A percentile compares a stretch with the other conserved stretches of the same genome.
These are phyloP conservation scores for Cephus runcator DNA, from an alignment of 2,888 invertebrate genomes.

Conservation along the genomic window DNA sequence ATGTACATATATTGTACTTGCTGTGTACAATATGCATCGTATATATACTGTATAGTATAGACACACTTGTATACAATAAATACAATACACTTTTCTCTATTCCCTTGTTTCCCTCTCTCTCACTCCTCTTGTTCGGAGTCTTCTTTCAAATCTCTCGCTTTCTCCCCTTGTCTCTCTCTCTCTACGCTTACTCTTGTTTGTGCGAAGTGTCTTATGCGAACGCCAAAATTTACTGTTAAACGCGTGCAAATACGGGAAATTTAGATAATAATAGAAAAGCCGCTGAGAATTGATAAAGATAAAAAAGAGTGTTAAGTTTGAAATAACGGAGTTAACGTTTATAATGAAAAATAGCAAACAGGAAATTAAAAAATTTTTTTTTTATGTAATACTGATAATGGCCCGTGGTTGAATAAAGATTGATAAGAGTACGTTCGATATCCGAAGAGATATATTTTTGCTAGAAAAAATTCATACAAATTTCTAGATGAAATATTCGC, in stretches of 20 bases:
- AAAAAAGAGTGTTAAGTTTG: neutral
- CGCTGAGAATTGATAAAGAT: no score
- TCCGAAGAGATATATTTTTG: neutral
- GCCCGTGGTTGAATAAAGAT: slow-evolving; percentile 10
- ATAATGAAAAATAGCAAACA: neutral
- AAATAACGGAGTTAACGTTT: neutral
- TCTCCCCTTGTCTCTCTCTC: neutral
- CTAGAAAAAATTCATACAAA: neutral
- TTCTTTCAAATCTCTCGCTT: neutral
- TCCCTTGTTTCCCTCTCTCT: neutral
- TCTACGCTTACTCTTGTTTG: neutral
- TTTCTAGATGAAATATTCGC: neutral
- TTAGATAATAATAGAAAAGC: neutral
- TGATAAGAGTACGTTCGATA: slow-evolving; percentile 18
- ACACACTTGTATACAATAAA: neutral
- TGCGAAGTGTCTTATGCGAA: neutral
- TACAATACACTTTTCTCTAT: neutral
- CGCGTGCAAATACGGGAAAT: neutral
- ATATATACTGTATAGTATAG: neutral
- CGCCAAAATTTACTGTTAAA: neutral
- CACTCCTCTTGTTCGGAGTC: neutral
- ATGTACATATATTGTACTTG: neutral
- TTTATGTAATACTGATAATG: neutral
- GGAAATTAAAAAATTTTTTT: neutral
- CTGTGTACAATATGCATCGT: neutral